Evolutionary conservation across 2,113 vertebrate species (phyloP), one percentile per base, ranked within the genome.

Genomic region (Brachionichthys hirsutus): DNA sequence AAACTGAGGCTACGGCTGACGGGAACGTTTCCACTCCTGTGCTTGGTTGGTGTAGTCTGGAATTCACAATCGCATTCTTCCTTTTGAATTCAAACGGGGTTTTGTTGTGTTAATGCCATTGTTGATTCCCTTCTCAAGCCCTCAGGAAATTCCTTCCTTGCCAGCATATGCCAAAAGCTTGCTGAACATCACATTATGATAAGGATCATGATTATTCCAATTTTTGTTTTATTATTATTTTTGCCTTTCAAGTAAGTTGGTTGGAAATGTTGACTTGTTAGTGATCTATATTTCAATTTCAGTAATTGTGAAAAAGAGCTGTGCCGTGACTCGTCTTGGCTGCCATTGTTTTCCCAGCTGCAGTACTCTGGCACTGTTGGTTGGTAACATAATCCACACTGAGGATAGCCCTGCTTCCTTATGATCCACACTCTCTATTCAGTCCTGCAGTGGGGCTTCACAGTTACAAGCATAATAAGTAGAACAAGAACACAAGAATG

Each of bases 341-440:
- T 53, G 62, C 81, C 78, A 76, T 88, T 88, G 87, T 88, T 88
- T 88, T 87, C 76, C 78, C 76, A 81, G 87, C 74, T 85, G 80
- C 81, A 73, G 77, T 66, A 51, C 75, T 82, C 79, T 82, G 80
- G 72, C 78, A 78, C 81, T 75, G 80, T 80, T 74, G 81, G 78
- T 83, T 69, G 83, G 85, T 90, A 88, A 88, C 88, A 89, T 89
- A 89, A 89, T 90, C 87, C 85, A 87, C 83, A 87, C 84, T 73
- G 81, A 83, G 85, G 85, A 87, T 87, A 85, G 80, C 70, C 79
- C 56, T 22, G 69, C 84, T 87, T 86, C 87, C 75, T 85, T 86
- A 87, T 85, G 80, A 85, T 80, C 75, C 67, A 61, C 70, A 55
- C 75, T 80, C 80, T 84, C 80, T 83, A 77, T 88, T 88, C 86